Conservation (phyloP, 2,888 invertebrate genomes). For the Meta bourneti region DNA sequence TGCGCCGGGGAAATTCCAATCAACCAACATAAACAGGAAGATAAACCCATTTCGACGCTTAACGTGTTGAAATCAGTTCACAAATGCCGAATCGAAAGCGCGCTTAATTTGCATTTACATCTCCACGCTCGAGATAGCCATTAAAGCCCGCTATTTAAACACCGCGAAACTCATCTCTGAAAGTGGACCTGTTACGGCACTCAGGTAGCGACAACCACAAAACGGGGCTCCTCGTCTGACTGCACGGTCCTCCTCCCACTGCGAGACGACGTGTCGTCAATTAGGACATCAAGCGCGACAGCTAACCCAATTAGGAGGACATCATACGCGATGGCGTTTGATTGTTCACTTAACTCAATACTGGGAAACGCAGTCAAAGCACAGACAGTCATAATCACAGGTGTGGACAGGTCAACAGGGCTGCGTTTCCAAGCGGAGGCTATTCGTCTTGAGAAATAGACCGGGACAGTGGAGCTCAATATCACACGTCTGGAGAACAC, state of each 20-base stretch:
- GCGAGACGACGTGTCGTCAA: not conserved
- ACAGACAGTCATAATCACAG: not conserved
- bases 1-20: no score
- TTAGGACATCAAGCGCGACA: not conserved
- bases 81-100: no score
- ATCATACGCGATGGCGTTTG: conserved; percentile 28
- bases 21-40: no score
- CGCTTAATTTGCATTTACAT: no score
- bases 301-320: conserved; percentile 3
- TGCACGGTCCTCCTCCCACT: not conserved
- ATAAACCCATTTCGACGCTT: no score
- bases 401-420: no score
- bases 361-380: not conserved
- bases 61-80: no score
- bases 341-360: conserved; percentile 5
- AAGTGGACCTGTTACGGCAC: not conserved
- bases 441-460: not conserved
- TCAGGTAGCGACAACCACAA: not conserved
- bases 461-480: not conserved
- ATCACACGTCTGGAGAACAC: no score
- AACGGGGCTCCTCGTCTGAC: not conserved
- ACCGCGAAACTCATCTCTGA: no score
- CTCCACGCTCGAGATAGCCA: no score
- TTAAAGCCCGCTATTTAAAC: no score
- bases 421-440: not conserved